These are phyloP conservation scores for Odontophorus gujanensis DNA, from an alignment of 2,113 vertebrate genomes.

Conservation along the genomic window DNA sequence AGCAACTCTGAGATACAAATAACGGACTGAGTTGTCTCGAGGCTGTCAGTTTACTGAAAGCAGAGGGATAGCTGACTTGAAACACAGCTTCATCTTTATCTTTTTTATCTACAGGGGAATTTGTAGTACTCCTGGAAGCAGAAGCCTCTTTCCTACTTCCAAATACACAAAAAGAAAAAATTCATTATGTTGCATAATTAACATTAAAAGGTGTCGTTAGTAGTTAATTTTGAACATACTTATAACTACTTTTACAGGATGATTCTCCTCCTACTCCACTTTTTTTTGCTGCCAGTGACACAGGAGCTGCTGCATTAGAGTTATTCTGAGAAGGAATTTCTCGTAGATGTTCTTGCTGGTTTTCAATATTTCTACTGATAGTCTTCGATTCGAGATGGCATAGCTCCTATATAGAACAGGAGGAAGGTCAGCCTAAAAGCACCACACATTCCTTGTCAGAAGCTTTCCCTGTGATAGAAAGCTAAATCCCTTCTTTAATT, in stretches of 20 bases:
- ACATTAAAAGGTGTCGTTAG: rapidly evolving
- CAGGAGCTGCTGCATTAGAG: slow-evolving; percentile 1
- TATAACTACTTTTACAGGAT: slow-evolving; percentile 74
- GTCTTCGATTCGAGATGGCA: slow-evolving; percentile 83
- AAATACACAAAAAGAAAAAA: background rate
- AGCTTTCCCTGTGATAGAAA: background rate
- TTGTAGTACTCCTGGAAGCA: slow-evolving; percentile 73
- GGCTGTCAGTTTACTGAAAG: slow-evolving; percentile 91
- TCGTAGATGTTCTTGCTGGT: slow-evolving; percentile 72
- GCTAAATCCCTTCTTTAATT: background rate
- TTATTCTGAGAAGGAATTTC: slow-evolving; percentile 73
- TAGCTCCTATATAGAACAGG: slow-evolving; percentile 78
- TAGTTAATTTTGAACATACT: slow-evolving; percentile 59
- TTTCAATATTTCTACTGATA: slow-evolving; percentile 64
- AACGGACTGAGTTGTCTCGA: slow-evolving; percentile 89
- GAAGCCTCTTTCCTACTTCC: slow-evolving; percentile 80
- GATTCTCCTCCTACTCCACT: slow-evolving; percentile 76
- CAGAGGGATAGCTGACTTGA: slow-evolving; percentile 94
- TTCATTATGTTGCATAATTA: background rate
- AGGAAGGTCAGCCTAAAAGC: background rate
- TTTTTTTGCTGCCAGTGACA: slow-evolving; percentile 59
- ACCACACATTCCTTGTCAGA: background rate
- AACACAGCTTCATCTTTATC: slow-evolving; percentile 83
- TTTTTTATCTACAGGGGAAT: slow-evolving; percentile 82
- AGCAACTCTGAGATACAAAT: slow-evolving; percentile 85